Evolutionary conservation across 2,888 invertebrate genomes (phyloP), one percentile per base, ranked within the genome.

Genomic region (Crematogaster levior): DNA sequence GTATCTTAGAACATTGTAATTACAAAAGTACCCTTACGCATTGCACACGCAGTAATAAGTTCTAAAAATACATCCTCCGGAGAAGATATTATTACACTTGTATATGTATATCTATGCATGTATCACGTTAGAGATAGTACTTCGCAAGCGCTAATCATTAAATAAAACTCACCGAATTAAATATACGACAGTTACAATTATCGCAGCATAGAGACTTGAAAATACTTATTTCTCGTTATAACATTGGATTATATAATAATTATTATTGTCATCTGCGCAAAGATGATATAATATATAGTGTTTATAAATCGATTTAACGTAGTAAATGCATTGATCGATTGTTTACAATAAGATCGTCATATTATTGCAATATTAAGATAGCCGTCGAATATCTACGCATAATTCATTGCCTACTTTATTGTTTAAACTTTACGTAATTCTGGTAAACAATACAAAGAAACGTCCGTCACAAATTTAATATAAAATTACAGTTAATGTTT

Each of bases 1-100:
- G 87, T 86, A 87, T 90, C 81, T 73, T 88, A 88, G 85, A 88
- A 88, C 85, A 89, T 90, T 65, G 86, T 87, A 87, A 88, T 91
- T 91, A 88, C 89, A 90, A 89, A 90, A 89, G 87, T 85, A 83
- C 85, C 53, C 72, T 83, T 82, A 80, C 77, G 66, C 70, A 65
- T 81, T 75, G 65, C 81, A 66, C 34, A 66, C 81, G 63, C 73
- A 79, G 60, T 81, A 70, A 43, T 82, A 40, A 37, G n/a, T 80
- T 66, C 40, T 40, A 86, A 53, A 56, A 77, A 40, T 82, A 63
- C 21, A 10, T 51, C 43, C 24, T 1, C 9, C 9, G 3, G 1
- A 27, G 21, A 43, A 40, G 40, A 53, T 43, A 53, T 53, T 65
- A 65, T 27, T 53, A 24, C 51, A 53, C 40, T 53, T 24, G n/a